phyloP scores from a whole-genome alignment of 2,888 invertebrate species.

The Eupeodes luniger region DNA sequence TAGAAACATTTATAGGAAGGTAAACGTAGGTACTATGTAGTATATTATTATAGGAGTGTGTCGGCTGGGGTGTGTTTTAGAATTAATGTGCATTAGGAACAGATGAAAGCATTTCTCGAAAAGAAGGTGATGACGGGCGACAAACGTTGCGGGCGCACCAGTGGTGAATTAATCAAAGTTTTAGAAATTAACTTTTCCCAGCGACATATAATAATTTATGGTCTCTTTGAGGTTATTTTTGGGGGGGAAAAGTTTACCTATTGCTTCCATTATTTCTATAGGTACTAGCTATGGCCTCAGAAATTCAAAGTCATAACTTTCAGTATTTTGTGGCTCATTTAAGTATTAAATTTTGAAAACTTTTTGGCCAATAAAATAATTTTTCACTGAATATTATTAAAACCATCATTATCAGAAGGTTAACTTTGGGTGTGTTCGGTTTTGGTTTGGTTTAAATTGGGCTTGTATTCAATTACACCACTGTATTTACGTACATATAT shows the following conservation, averaged over 20 bases:
- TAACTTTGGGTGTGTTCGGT: too few species aligned
- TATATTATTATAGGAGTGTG: neutral
- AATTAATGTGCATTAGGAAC: conserved; percentile 28
- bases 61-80: neutral
- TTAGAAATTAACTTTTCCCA: conserved; percentile 8
- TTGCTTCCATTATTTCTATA: too few species aligned
- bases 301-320: conserved; percentile 10
- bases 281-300: too few species aligned
- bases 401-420: neutral
- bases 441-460: too few species aligned
- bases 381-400: conserved; percentile 10
- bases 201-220: neutral
- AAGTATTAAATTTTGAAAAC: conserved; percentile 22
- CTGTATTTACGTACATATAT: too few species aligned
- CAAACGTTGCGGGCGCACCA: too few species aligned
- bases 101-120: neutral
- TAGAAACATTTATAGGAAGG: neutral
- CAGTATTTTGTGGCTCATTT: conserved; percentile 27
- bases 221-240: conserved; percentile 16
- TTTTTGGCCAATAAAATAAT: conserved; percentile 2
- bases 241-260: neutral
- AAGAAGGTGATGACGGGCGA: neutral
- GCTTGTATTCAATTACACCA: too few species aligned
- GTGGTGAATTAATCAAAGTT: conserved; percentile 14
- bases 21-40: neutral